Conservation (phyloP, 2,888 invertebrate genomes). For the Sturmia bella region DNA sequence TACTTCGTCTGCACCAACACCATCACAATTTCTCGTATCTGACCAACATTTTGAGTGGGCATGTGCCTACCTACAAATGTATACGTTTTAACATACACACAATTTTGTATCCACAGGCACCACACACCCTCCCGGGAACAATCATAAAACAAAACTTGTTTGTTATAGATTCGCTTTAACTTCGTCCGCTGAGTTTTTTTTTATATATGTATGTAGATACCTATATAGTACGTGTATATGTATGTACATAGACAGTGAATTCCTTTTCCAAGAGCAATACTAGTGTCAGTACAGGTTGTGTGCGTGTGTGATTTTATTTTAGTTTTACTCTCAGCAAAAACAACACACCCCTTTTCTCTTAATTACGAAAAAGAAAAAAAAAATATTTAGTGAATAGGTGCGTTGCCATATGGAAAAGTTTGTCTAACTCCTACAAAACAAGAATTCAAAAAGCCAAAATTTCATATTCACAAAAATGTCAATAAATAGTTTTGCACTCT, state of each 20-base stretch:
- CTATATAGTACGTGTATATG: not conserved
- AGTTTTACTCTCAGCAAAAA: slow-evolving; percentile 31
- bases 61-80: no score
- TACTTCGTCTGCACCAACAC: slow-evolving; percentile 42
- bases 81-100: not conserved
- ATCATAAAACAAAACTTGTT: not conserved
- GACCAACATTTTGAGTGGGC: not conserved
- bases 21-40: not conserved
- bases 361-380: no score
- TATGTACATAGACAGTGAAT: slow-evolving; percentile 3
- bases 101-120: not conserved
- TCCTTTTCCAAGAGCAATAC: slow-evolving; percentile 25
- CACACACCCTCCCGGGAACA: not conserved
- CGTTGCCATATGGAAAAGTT: no score
- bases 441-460: no score
- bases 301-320: not conserved
- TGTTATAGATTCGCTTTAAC: not conserved
- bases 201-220: no score
- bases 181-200: not conserved
- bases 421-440: no score
- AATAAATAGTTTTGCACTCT: no score
- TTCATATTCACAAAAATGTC: no score
- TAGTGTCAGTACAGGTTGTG: slow-evolving; percentile 1
- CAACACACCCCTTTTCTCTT: slow-evolving; percentile 46
- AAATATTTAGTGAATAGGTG: not conserved